phyloP scores from a whole-genome alignment of 2,888 invertebrate species.

The Clitarchus hookeri region DNA sequence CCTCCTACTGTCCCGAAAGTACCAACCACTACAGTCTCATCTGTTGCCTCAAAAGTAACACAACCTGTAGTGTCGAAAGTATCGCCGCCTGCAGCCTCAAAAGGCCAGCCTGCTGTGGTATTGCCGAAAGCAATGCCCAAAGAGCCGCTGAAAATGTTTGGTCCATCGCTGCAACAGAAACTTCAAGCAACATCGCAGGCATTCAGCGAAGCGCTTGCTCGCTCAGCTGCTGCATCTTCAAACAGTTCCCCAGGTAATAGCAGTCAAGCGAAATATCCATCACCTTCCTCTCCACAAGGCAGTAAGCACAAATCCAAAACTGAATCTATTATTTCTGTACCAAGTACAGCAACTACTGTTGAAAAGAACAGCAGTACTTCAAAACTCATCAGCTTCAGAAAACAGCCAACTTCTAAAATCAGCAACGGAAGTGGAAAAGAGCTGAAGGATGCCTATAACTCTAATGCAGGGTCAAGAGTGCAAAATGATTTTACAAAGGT shows the following conservation, averaged over 20 bases:
- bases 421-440: neutral
- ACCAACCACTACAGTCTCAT: neutral
- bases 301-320: neutral
- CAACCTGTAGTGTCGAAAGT: neutral
- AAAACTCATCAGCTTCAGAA: neutral
- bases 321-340: neutral
- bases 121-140: neutral
- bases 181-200: slow-evolving; percentile 31
- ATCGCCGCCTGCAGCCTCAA: neutral
- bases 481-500: neutral
- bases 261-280: neutral
- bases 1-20: neutral
- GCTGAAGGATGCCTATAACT: neutral
- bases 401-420: neutral
- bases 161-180: slow-evolving; percentile 32
- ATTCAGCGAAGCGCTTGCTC: slow-evolving; percentile 22
- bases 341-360: slow-evolving; percentile 8
- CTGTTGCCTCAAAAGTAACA: neutral
- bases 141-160: neutral
- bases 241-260: neutral
- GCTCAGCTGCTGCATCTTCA: slow-evolving; percentile 16
- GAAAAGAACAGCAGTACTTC: slow-evolving; percentile 11
- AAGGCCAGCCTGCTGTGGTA: neutral
- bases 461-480: neutral
- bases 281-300: neutral